Conservation (phyloP, 2,888 invertebrate species). For the Agelastica alni region DNA sequence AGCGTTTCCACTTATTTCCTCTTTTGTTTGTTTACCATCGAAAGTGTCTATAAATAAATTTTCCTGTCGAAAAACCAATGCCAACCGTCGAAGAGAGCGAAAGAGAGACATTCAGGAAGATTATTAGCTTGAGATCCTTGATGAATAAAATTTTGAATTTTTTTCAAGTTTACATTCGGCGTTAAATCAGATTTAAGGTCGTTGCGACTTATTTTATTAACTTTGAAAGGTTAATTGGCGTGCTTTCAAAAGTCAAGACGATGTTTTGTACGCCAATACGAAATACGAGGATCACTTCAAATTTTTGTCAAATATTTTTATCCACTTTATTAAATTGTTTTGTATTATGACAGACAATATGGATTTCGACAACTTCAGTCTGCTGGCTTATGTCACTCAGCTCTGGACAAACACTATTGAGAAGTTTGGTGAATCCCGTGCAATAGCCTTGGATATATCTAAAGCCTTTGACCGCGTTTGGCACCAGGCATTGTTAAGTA, state of each 20-base stretch:
- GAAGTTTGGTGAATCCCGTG: too few species aligned
- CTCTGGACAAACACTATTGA: too few species aligned
- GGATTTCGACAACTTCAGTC: too few species aligned
- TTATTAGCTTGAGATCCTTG: conserved; percentile 1
- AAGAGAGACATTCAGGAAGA: neutral
- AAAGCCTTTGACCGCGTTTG: too few species aligned
- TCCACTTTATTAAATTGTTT: too few species aligned
- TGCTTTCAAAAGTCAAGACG: neutral
- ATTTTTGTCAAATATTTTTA: too few species aligned
- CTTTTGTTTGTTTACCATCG: conserved; percentile 28
- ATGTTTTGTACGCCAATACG: neutral
- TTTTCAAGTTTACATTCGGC: neutral
- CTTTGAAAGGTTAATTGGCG: neutral
- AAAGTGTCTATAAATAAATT: conserved; percentile 22
- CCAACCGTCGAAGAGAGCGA: neutral
- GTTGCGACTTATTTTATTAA: neutral
- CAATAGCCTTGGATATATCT: too few species aligned
- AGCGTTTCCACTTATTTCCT: conserved; percentile 26
- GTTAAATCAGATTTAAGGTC: neutral
- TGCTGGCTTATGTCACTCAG: too few species aligned
- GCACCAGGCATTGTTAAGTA: too few species aligned
- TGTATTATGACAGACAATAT: too few species aligned
- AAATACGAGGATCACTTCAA: neutral
- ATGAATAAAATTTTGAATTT: conserved; percentile 5
- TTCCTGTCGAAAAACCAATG: conserved; percentile 17